Conservation (phyloP, 2,113 vertebrate species). For the Misgurnus mizolepis region DNA sequence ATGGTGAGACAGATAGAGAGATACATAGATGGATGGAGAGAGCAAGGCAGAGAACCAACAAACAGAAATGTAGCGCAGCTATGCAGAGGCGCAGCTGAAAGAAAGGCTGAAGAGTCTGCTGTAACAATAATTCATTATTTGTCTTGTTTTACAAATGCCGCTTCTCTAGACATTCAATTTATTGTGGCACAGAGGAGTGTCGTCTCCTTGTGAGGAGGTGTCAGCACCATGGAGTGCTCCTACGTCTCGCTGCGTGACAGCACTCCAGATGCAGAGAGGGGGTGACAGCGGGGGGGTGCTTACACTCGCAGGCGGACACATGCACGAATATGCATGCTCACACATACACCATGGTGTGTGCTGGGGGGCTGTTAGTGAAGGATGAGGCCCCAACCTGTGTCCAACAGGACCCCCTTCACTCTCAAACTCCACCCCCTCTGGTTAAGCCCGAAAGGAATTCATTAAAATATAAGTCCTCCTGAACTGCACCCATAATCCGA, state of each 20-base stretch:
- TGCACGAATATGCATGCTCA: not conserved
- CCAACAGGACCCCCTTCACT: conserved; percentile 42
- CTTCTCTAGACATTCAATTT: conserved; percentile 63
- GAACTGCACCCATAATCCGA: conserved; percentile 78
- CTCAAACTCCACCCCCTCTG: conserved; percentile 53
- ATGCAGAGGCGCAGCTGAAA: conserved; percentile 42
- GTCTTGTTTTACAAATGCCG: conserved; percentile 64
- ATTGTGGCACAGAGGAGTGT: conserved; percentile 51
- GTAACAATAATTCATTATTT: conserved; percentile 66
- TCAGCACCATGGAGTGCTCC: conserved; percentile 56
- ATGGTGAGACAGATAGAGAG: conserved; percentile 51
- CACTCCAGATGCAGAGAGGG: conserved; percentile 50
- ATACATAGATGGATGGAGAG: conserved; percentile 53
- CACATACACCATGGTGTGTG: not conserved
- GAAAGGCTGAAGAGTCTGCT: conserved; percentile 47
- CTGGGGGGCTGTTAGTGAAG: conserved; percentile 4
- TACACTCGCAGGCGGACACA: not conserved
- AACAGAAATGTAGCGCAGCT: conserved; percentile 51
- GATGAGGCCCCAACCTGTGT: conserved; percentile 50
- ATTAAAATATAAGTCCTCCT: conserved; percentile 69
- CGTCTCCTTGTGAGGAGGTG: conserved; percentile 45
- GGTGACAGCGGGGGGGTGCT: conserved; percentile 44
- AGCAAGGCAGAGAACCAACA: conserved; percentile 33
- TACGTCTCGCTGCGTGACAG: conserved; percentile 52
- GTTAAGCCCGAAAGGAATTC: conserved; percentile 64